These are phyloP conservation scores for Rhynchophorus ferrugineus DNA, from an alignment of 1,140 invertebrate genomes.

Conservation along the genomic window DNA sequence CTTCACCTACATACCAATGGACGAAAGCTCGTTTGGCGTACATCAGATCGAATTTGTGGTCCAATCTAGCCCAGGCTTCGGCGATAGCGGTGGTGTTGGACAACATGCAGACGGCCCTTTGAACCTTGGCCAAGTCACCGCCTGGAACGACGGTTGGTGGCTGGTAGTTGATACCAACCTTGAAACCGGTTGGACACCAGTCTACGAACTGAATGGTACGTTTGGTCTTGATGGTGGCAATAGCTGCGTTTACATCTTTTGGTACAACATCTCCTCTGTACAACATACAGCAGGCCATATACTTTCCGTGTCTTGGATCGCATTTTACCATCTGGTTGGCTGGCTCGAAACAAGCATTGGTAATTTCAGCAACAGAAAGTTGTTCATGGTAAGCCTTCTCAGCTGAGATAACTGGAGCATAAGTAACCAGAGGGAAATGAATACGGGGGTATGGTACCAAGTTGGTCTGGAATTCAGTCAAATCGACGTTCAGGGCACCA, in stretches of 20 bases:
- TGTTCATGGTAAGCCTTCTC: conserved; percentile 55
- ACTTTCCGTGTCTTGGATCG: conserved; percentile 80
- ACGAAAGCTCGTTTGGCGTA: conserved; percentile 78
- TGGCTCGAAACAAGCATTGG: conserved; percentile 83
- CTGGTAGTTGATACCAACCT: conserved; percentile 68
- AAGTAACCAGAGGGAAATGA: conserved; percentile 77
- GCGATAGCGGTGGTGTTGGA: conserved; percentile 80
- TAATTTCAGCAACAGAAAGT: conserved; percentile 70
- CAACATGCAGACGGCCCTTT: conserved; percentile 78
- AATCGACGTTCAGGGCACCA: conserved; percentile 82
- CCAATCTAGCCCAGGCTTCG: conserved; percentile 73
- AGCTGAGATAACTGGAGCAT: conserved; percentile 76
- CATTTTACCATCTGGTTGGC: conserved; percentile 91
- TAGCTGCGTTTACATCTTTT: conserved; percentile 82
- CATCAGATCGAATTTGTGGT: conserved; percentile 77
- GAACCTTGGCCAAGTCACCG: conserved; percentile 75
- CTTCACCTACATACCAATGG: conserved; percentile 79
- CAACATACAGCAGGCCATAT: conserved; percentile 74
- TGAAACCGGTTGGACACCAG: conserved; percentile 76
- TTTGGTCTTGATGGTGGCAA: conserved; percentile 81
- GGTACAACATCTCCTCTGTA: conserved; percentile 55
- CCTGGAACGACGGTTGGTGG: conserved; percentile 72
- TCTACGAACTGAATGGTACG: conserved; percentile 73
- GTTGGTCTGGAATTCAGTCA: conserved; percentile 87
- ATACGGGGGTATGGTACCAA: conserved; percentile 79